Percentiles rank a stretch among this genome's conserved stretches.
These are phyloP conservation scores for Cherax destructor DNA, from an alignment of 1,140 invertebrate genomes.

Conservation along the genomic window DNA sequence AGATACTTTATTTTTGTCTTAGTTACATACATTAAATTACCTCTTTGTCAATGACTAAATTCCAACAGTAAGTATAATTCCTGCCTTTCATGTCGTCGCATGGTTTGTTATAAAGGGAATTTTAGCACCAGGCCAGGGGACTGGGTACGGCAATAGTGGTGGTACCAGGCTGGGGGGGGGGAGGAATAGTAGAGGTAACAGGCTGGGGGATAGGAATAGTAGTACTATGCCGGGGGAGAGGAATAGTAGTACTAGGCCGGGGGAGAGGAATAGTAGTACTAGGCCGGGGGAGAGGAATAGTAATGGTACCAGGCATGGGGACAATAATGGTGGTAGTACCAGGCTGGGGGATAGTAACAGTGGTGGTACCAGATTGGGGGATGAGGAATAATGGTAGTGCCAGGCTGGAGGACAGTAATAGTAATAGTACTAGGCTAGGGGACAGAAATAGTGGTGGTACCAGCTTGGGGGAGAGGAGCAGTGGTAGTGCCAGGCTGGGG, in stretches of 20 bases:
- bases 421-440: background rate
- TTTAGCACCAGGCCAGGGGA: background rate
- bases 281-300: background rate
- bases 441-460: background rate
- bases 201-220: background rate
- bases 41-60: slow-evolving; percentile 8
- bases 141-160: background rate
- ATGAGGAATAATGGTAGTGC: too few relatives aligned
- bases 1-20: slow-evolving; percentile 27
- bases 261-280: background rate
- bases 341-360: too few relatives aligned
- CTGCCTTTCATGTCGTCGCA: background rate
- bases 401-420: too few relatives aligned
- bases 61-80: slow-evolving; percentile 13
- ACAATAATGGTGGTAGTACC: too few relatives aligned
- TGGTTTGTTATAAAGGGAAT: background rate
- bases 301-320: background rate
- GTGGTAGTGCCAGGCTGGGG: background rate
- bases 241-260: background rate
- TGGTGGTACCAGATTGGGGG: too few relatives aligned
- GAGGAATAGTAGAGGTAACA: background rate
- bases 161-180: background rate
- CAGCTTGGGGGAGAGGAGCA: background rate
- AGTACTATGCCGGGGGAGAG: too few relatives aligned
- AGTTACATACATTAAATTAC: slow-evolving; percentile 21